Percentiles rank a stretch among this genome's conserved stretches.
Evolutionary conservation across 2,113 vertebrate species (phyloP).

Genomic region (Apodemus speciosus): DNA sequence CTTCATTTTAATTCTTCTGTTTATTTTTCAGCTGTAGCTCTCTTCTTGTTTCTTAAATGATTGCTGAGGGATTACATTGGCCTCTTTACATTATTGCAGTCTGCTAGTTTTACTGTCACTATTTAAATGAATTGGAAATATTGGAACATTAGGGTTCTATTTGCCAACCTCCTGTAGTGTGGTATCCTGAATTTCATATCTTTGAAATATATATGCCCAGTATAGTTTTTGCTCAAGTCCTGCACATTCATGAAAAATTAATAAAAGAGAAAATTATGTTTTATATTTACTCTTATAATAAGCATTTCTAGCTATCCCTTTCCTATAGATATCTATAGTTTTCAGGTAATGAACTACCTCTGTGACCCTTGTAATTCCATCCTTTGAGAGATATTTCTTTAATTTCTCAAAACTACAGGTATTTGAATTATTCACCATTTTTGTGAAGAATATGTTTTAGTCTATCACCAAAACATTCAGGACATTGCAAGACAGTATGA

Average conservation of each 20-base stretch:
- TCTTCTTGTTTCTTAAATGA: background rate
- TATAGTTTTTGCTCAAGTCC: background rate
- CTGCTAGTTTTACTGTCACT: background rate
- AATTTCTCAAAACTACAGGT: background rate
- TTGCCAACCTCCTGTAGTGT: background rate
- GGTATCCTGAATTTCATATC: background rate
- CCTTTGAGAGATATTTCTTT: background rate
- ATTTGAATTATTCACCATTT: background rate
- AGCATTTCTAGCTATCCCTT: background rate
- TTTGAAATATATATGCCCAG: background rate
- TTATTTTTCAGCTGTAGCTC: constrained; percentile 47
- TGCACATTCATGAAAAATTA: background rate
- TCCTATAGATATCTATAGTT: background rate
- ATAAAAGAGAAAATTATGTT: background rate
- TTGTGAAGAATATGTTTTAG: background rate
- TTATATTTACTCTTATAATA: background rate
- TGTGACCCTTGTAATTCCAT: background rate
- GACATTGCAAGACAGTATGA: constrained; percentile 95
- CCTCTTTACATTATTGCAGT: background rate
- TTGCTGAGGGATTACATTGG: constrained; percentile 26
- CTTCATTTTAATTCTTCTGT: constrained; percentile 58
- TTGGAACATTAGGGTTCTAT: background rate
- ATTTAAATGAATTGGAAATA: background rate
- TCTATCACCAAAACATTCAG: constrained; percentile 97
- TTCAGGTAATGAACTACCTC: background rate